Base-by-base conservation (phyloP, 2,888 invertebrate species). In the Pteria penguin region DNA sequence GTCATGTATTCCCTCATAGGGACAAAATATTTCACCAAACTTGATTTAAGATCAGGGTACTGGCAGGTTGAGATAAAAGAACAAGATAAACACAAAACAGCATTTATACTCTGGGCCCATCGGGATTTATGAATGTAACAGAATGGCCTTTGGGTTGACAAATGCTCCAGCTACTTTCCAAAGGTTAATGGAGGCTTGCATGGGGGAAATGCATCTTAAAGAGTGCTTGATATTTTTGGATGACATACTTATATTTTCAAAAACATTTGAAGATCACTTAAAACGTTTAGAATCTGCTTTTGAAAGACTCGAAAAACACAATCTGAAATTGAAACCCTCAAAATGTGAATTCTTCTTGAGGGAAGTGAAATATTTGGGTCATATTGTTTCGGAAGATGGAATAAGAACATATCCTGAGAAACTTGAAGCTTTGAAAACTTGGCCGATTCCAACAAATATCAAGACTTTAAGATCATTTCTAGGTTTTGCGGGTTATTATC, bases 121-220 rank as follows among this genome's bases (percentile, higher is more conserved):
- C 2, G 80, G 81, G 5, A 76, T 78, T 31, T 88, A 67, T 61
- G 73, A 88, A 62, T 87, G 76, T 33, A 60, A 60, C 11, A 79
- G 81, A 1, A 60, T 88, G 55, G 82, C 85, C 2, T 86, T 88
- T 62, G 88, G n/a, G n/a, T n/a, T n/a, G n/a, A n/a, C n/a, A n/a
- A n/a, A n/a, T n/a, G n/a, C n/a, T n/a, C n/a, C n/a, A 86, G 1
- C 85, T 1, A 76, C 80, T 1, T 88, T 87, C 67, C 82, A 88
- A 52, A 55, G 81, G 14, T 32, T 77, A 5, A 75, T 68, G 60
- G 75, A 68, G 33, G 27, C 8, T 3, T 68, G 61, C 27, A 54
- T 68, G 62, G 68, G 65, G 11, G 72, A 72, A 8, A 29, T 72
- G 54, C 22, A 62, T 14, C 26, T 72, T 18, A 22, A 1, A 52